phyloP scores from a whole-genome alignment of 37 sponge, comb jelly and placozoan genomes.

The Axinella damicornis region DNA sequence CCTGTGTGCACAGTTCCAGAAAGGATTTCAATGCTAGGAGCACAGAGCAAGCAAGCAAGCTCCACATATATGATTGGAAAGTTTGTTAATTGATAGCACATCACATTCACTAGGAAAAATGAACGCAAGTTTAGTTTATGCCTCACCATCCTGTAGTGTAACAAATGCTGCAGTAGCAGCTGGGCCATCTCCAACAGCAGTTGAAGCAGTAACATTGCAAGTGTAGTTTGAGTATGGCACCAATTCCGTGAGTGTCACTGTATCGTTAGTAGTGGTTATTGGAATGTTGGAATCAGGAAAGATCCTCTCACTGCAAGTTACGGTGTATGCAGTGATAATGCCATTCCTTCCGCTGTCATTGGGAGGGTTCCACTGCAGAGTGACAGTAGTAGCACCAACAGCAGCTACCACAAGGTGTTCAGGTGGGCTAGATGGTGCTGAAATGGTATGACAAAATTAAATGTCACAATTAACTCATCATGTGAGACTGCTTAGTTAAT shows the following conservation, averaged over 20 bases:
- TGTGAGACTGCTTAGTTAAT: too few relatives aligned
- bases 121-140: too few relatives aligned
- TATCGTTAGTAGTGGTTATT: neutral
- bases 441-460: too few relatives aligned
- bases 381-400: slow-evolving; percentile 9
- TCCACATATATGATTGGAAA: too few relatives aligned
- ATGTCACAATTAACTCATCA: too few relatives aligned
- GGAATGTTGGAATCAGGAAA: neutral
- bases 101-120: too few relatives aligned
- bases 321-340: slow-evolving; percentile 5
- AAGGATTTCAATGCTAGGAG: too few relatives aligned
- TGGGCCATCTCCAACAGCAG: slow-evolving; percentile 17
- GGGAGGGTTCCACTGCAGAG: slow-evolving; percentile 5
- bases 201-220: slow-evolving; percentile 17
- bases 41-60: too few relatives aligned
- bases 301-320: neutral
- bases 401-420: neutral
- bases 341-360: slow-evolving; percentile 22
- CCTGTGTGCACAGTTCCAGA: too few relatives aligned
- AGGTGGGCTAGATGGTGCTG: slow-evolving; percentile 24
- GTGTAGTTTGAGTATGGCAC: neutral
- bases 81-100: too few relatives aligned
- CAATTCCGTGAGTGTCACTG: neutral
- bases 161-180: neutral
- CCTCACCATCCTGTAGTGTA: too few relatives aligned